These are phyloP conservation scores for Heteronetta atricapilla DNA, from an alignment of 2,113 vertebrate species.

Conservation along the genomic window DNA sequence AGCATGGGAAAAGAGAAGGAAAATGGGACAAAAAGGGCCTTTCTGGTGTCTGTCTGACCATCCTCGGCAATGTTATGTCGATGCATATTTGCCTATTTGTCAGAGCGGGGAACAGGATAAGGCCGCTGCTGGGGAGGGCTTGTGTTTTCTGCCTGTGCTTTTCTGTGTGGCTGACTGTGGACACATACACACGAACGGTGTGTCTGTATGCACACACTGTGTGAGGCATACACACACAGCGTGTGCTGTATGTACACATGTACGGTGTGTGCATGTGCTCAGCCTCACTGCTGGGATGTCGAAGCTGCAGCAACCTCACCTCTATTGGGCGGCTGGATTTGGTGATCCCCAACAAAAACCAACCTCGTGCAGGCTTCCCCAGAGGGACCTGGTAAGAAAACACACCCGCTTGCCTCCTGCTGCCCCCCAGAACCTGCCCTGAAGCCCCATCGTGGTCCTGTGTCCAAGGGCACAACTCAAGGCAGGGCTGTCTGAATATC, in stretches of 20 bases:
- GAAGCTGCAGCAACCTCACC: neutral
- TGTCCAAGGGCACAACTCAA: rapidly evolving
- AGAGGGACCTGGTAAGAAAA: rapidly evolving
- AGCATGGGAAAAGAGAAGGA: neutral
- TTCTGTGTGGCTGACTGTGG: neutral
- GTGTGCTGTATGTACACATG: too few species aligned
- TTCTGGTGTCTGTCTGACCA: rapidly evolving
- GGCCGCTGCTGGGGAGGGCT: neutral
- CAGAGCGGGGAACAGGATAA: neutral
- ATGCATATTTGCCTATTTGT: too few species aligned
- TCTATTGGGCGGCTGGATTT: neutral
- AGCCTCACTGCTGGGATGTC: neutral
- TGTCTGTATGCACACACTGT: neutral
- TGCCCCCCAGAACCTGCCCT: neutral
- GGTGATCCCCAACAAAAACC: neutral
- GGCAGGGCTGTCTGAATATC: neutral
- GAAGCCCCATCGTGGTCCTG: rapidly evolving
- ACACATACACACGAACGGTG: too few species aligned
- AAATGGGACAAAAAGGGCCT: neutral
- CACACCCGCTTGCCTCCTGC: too few species aligned
- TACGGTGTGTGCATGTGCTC: neutral
- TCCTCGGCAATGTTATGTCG: too few species aligned
- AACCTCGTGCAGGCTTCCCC: neutral
- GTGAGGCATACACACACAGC: too few species aligned
- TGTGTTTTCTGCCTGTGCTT: neutral